Evolutionary conservation across 92 coral and sea anemone genomes (phyloP), one percentile per base, ranked within the genome.

Genomic region (Chrysogorgia sp.): DNA sequence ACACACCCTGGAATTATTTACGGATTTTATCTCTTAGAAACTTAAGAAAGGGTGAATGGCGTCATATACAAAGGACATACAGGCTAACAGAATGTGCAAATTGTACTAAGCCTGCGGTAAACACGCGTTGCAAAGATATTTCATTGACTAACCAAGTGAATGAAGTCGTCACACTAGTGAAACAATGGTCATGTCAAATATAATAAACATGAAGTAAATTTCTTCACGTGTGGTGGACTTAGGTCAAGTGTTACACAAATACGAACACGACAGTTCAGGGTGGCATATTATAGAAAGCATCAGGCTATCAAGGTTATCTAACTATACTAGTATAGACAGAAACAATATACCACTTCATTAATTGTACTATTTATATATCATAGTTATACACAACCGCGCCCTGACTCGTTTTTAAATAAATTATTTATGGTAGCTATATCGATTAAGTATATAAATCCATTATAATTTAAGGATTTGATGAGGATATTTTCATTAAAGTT

Each of bases 221-320:
- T 71, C 63, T 56, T 52, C 63, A 56, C 63, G 48, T 71, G 78
- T 50, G 78, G 78, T 71, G 47, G 78, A 34, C 29, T 24, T 48
- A 71, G 78, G 78, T 71, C 78, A 50, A 71, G 78, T 71, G 78
- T 71, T 69, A 49, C 37, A 69, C 60, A 69, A 47, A 49, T 49
- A 45, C n/a, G 14, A 47, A 47, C n/a, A 6, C 53, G 15, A 47
- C 53, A 47, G 10, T 7, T 47, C 15, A 47, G 2, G n/a, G 43
- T 37, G 43, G 43, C 43, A 37, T 37, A 12, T 37, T n/a, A n/a
- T n/a, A n/a, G n/a, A n/a, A n/a, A 4, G 43, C 43, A 37, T 37
- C 43, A 37, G 43, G n/a, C n/a, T n/a, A n/a, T n/a, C n/a, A n/a
- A n/a, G n/a, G n/a, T n/a, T n/a, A n/a, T n/a, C n/a, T n/a, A n/a